Evolutionary conservation across 2,888 invertebrate species (phyloP).

Genomic region (Nymphalis c-album): DNA sequence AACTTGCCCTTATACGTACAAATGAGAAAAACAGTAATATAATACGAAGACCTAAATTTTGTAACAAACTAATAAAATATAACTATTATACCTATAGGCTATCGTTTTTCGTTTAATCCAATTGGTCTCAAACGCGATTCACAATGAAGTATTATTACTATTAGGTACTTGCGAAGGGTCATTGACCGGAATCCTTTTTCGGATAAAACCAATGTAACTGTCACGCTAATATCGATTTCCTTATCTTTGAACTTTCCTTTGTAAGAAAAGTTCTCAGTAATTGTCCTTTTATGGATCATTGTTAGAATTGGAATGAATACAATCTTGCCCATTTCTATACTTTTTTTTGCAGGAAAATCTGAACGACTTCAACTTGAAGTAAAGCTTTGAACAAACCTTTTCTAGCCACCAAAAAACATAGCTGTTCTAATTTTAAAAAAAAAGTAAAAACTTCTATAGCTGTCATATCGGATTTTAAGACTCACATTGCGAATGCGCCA

Average conservation of each 20-base stretch:
- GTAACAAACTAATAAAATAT: too few species aligned
- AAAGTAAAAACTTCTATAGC: too few species aligned
- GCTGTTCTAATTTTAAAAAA: too few species aligned
- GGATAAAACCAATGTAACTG: constrained; percentile 6
- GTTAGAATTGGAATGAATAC: background rate
- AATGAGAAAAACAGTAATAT: too few species aligned
- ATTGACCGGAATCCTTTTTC: background rate
- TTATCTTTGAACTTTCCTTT: constrained; percentile 2
- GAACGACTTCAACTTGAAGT: too few species aligned
- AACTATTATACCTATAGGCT: background rate
- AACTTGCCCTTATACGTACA: too few species aligned
- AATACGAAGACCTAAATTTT: too few species aligned
- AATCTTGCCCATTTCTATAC: background rate
- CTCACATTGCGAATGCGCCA: too few species aligned
- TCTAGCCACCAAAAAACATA: too few species aligned
- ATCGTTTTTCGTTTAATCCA: background rate
- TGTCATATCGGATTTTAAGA: too few species aligned
- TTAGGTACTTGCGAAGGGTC: background rate
- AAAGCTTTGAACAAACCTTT: too few species aligned
- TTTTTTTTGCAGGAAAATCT: too few species aligned
- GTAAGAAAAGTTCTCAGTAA: constrained; percentile 5
- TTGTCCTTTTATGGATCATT: background rate
- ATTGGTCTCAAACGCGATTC: background rate
- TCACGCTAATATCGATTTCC: background rate
- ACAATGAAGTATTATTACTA: background rate